These are phyloP conservation scores for Grammomys dolichurus DNA, from an alignment of 2,113 vertebrate genomes.

Conservation along the genomic window DNA sequence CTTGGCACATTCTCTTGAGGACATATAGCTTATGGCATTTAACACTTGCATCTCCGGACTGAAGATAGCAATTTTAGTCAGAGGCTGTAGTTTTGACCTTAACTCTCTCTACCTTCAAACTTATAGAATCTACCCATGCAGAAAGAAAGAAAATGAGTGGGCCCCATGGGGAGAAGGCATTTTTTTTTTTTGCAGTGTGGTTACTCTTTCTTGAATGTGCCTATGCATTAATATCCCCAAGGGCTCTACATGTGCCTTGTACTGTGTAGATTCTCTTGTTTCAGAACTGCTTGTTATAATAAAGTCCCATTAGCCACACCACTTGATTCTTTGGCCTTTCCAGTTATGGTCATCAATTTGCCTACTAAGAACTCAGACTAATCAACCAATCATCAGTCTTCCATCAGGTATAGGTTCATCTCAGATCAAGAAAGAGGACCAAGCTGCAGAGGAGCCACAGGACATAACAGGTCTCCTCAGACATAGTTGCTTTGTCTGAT, in stretches of 20 bases:
- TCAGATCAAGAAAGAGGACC: neutral
- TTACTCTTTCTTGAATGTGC: neutral
- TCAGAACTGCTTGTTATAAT: neutral
- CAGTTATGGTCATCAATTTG: neutral
- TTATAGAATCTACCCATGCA: neutral
- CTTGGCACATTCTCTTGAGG: neutral
- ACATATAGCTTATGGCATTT: neutral
- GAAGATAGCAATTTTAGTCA: neutral
- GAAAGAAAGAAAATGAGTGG: neutral
- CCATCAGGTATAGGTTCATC: neutral
- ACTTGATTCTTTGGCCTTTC: neutral
- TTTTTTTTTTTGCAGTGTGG: slow-evolving; percentile 2
- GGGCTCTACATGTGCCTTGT: neutral
- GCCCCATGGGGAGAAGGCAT: fast-evolving
- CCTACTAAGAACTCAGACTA: neutral
- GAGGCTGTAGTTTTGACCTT: neutral
- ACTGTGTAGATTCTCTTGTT: neutral
- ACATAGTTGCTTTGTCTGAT: neutral
- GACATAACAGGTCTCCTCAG: neutral
- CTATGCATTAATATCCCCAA: neutral
- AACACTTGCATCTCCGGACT: slow-evolving; percentile 1
- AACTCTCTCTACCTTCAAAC: neutral
- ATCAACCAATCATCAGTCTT: neutral
- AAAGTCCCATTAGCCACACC: neutral
- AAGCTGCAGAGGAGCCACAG: neutral